Conservation (phyloP, 1,140 invertebrate species). For the Venustaconcha ellipsiformis region DNA sequence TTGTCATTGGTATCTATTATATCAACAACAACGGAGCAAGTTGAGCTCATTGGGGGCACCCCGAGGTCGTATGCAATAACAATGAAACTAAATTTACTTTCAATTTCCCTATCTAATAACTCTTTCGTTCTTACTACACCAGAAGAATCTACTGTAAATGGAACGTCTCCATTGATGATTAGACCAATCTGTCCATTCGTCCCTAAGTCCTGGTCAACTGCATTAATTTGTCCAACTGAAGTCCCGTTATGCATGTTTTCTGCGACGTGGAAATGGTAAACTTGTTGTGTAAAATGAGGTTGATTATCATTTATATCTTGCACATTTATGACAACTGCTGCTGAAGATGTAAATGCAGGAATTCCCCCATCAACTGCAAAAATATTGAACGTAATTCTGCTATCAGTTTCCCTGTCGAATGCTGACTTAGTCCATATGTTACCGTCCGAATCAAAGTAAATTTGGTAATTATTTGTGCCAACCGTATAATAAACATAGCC, state of each 20-base stretch:
- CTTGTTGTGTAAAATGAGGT: conserved; percentile 48
- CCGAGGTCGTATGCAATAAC: conserved; percentile 82
- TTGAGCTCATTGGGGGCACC: conserved; percentile 59
- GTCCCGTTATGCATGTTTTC: conserved; percentile 82
- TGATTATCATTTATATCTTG: conserved; percentile 76
- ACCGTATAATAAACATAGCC: conserved; percentile 89
- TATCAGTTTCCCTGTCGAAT: conserved; percentile 69
- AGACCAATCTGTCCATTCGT: conserved; percentile 83
- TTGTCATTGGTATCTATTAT: conserved; percentile 90
- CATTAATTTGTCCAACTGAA: conserved; percentile 83
- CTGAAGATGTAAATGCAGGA: conserved; percentile 69
- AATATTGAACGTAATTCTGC: conserved; percentile 75
- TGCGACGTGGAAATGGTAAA: conserved; percentile 68
- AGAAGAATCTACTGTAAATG: conserved; percentile 70
- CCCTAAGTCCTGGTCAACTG: conserved; percentile 89
- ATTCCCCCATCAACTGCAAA: conserved; percentile 71
- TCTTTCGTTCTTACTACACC: conserved; percentile 75
- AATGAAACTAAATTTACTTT: conserved; percentile 80
- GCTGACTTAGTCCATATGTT: conserved; percentile 52
- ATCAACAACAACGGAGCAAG: conserved; percentile 41
- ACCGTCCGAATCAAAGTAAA: conserved; percentile 45
- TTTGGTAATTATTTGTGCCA: conserved; percentile 72
- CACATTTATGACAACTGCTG: conserved; percentile 70
- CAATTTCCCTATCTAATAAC: conserved; percentile 85
- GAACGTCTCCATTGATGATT: conserved; percentile 27